Evolutionary conservation across 2,888 invertebrate genomes (phyloP).

Genomic region (Nematopogon swammerdamellus): DNA sequence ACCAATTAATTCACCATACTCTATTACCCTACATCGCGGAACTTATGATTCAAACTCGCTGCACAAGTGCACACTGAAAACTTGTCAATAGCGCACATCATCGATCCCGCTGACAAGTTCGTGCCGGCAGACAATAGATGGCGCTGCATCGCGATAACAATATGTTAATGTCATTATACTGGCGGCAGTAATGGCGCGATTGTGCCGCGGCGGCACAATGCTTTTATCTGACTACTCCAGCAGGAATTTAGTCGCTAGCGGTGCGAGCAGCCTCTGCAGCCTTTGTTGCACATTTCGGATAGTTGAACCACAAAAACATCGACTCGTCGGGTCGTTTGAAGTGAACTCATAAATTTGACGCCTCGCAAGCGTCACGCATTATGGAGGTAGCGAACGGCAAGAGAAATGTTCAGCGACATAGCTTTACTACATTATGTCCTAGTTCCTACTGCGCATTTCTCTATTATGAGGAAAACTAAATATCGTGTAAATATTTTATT

Average conservation of each 20-base stretch:
- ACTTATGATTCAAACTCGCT: too few relatives aligned
- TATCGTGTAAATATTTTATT: too few relatives aligned
- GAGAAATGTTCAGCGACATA: too few relatives aligned
- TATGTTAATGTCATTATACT: constrained; percentile 56
- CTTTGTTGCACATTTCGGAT: neutral
- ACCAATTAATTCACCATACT: too few relatives aligned
- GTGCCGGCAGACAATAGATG: constrained; percentile 46
- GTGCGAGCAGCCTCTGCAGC: neutral
- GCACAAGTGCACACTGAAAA: neutral
- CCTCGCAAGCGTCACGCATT: too few relatives aligned
- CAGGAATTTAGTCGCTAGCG: neutral
- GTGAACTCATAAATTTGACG: too few relatives aligned
- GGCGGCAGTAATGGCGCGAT: constrained; percentile 50
- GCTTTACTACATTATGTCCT: too few relatives aligned
- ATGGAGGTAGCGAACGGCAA: too few relatives aligned
- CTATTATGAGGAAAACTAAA: too few relatives aligned
- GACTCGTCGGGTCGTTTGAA: too few relatives aligned
- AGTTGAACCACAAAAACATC: neutral
- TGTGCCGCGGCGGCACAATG: constrained; percentile 47
- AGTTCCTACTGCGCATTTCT: too few relatives aligned
- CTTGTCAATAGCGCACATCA: neutral
- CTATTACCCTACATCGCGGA: too few relatives aligned
- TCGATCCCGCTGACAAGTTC: constrained; percentile 24
- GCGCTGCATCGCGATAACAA: constrained; percentile 54
- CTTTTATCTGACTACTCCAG: constrained; percentile 18